Evolutionary conservation across 2,797 vertebrate species (phyloP), one percentile per base, ranked within the genome.

Genomic region (Miichthys miiuy): DNA sequence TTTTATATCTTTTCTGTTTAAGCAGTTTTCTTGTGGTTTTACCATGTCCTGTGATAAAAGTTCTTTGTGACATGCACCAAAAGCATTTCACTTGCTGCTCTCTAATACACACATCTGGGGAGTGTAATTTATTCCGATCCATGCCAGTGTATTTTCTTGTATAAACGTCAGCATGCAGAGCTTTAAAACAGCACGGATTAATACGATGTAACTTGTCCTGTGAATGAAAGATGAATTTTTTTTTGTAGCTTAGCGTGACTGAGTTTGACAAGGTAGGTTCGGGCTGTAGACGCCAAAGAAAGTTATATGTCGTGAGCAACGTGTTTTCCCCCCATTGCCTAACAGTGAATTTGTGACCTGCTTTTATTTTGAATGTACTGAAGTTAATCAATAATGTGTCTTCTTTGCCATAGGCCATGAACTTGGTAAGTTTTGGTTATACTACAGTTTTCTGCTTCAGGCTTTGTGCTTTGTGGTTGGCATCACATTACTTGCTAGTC

Each of bases 401-500:
- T 95, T 84, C 89, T 93, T 93, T 94, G 89, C 91, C 87, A 50
- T 95, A 96, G 95, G 95, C 95, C 91, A 96, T 96, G 95, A 96
- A 96, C 91, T 93, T 96, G 95, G 95, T 96, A 96, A 96, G 95
- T 94, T 92, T 90, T 91, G 84, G 90, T 90, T 89, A 87, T 68
- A 77, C 80, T 93, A 65, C 90, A 92, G 90, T 91, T 86, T 87
- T 92, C 75, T 89, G 89, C 90, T 94, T 92, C 77, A 93, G 92
- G 91, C 89, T 92, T 89, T 90, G 82, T 89, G 90, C 87, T 93
- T 84, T 84, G 89, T 85, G 87, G 89, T 87, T 91, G 93, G 86
- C 90, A 84, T 90, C 84, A 89, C 82, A 83, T 89, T 85, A 80
- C 86, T 86, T 86, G 73, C 85, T 91, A 77, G 81, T 81, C 80